Evolutionary conservation across 35 echinoderm and acorn worm species (phyloP), one percentile per base, ranked within the genome.

Genomic region (Heliocidaris tuberculata): DNA sequence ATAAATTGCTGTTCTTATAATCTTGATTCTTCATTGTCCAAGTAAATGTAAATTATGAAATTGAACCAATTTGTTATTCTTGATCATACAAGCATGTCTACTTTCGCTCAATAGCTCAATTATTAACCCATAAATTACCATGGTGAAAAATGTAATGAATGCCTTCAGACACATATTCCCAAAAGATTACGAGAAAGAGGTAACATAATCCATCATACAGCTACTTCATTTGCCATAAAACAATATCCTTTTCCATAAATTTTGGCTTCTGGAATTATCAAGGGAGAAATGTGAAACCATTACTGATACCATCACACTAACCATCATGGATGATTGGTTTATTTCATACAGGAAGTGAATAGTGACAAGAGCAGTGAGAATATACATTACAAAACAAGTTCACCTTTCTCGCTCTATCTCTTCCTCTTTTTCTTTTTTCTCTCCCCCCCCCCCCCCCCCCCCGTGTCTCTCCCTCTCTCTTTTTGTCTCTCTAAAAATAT

Each of bases 41-140:
- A 17, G 21, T 78, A 8, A 2, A 78, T 21, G 65, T 78, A 78
- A 78, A 78, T 78, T n/a, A 78, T 78, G 2, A n/a, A 78, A 78
- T 78, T 78, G 21, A 78, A 27, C 65, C 65, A 78, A 78, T 78
- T 78, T 78, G 65, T 78, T 78, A 78, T 78, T 78, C 65, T 78
- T 78, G 65, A 78, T 78, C 65, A 78, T 78, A 7, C 65, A 78
- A 78, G 65, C 65, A 78, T 78, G 65, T n/a, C 65, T 78, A 27
- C 65, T 78, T n/a, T 78, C 65, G 27, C 65, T n/a, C 65, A 19
- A 78, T 78, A 78, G 65, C 65, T 78, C 65, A 78, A 78, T 78
- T 78, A 78, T 78, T 78, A 78, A 78, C 65, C 65, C 65, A 78
- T 78, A 78, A 78, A 78, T 78, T 78, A 78, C 65, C 65, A 5